phyloP scores from a whole-genome alignment of 2,797 vertebrate species.

The Falco berigora region DNA sequence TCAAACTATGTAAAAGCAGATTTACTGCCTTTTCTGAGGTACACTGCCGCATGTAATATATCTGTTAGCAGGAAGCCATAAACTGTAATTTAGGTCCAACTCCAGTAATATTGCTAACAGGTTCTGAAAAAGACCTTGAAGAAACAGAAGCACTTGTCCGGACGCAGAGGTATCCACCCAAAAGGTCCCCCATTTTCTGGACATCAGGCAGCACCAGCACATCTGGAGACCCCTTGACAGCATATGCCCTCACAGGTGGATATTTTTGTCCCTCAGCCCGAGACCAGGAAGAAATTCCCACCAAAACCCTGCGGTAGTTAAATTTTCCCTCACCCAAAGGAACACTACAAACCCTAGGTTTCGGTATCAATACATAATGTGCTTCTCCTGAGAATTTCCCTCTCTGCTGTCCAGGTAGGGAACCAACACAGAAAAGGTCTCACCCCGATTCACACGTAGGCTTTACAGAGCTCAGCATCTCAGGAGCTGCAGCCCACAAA shows the following conservation, averaged over 20 bases:
- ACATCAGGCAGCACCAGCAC: neutral
- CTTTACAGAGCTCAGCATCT: neutral
- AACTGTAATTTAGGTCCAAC: neutral
- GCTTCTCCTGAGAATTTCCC: neutral
- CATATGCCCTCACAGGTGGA: too few relatives aligned
- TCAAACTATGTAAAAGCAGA: neutral
- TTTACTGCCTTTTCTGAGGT: neutral
- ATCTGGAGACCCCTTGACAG: neutral
- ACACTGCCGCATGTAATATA: accelerated
- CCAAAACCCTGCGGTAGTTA: too few relatives aligned
- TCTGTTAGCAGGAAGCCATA: too few relatives aligned
- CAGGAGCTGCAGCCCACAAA: neutral
- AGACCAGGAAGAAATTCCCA: neutral
- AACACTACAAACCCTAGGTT: neutral
- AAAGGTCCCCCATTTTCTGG: neutral
- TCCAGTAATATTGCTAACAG: too few relatives aligned
- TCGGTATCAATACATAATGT: neutral
- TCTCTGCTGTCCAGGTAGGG: neutral
- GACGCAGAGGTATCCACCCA: neutral
- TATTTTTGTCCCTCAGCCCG: neutral
- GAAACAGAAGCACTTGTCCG: neutral
- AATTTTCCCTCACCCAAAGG: neutral
- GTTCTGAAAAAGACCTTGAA: neutral
- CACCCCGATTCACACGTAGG: too few relatives aligned
- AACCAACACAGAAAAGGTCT: neutral